Evolutionary conservation across 2,797 vertebrate genomes (phyloP).

Genomic region (Aulostomus chinensis): DNA sequence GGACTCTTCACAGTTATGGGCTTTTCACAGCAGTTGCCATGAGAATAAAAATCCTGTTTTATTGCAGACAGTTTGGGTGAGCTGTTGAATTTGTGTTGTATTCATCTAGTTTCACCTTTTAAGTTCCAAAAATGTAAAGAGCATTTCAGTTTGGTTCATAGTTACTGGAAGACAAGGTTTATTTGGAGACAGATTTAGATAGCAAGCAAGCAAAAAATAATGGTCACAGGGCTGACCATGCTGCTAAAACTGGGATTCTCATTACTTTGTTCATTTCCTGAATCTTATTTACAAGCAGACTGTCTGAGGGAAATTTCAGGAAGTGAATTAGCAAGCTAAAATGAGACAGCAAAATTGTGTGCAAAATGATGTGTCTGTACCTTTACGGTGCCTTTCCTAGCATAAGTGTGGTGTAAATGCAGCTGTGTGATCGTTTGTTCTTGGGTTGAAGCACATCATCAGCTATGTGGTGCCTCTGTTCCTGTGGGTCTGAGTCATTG

Average conservation of each 20-base stretch:
- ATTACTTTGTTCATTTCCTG: slow-evolving; percentile 23
- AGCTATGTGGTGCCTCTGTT: slow-evolving; percentile 17
- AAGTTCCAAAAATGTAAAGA: slow-evolving; percentile 22
- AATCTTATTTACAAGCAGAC: too few relatives aligned
- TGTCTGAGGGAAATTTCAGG: too few relatives aligned
- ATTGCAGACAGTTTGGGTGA: slow-evolving; percentile 31
- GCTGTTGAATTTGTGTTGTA: slow-evolving; percentile 32
- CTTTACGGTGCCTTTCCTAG: too few relatives aligned
- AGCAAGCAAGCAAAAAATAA: slow-evolving; percentile 14
- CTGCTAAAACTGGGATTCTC: slow-evolving; percentile 15
- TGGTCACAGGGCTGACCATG: slow-evolving; percentile 15
- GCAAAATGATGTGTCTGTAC: too few relatives aligned
- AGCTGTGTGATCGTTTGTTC: slow-evolving; percentile 27
- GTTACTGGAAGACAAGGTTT: slow-evolving; percentile 32
- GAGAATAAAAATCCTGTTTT: slow-evolving; percentile 50
- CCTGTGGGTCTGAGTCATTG: slow-evolving; percentile 45
- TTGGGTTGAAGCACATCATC: slow-evolving; percentile 13
- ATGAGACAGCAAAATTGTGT: too few relatives aligned
- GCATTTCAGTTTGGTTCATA: slow-evolving; percentile 23
- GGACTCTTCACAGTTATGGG: slow-evolving; percentile 60
- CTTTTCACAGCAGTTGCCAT: slow-evolving; percentile 51
- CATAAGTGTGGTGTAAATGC: slow-evolving; percentile 9
- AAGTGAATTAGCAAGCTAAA: too few relatives aligned
- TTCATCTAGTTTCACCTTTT: slow-evolving; percentile 33
- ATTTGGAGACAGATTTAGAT: slow-evolving; percentile 16